Evolutionary conservation across 2,113 vertebrate genomes (phyloP).

Genomic region (Sinosuthora webbiana): DNA sequence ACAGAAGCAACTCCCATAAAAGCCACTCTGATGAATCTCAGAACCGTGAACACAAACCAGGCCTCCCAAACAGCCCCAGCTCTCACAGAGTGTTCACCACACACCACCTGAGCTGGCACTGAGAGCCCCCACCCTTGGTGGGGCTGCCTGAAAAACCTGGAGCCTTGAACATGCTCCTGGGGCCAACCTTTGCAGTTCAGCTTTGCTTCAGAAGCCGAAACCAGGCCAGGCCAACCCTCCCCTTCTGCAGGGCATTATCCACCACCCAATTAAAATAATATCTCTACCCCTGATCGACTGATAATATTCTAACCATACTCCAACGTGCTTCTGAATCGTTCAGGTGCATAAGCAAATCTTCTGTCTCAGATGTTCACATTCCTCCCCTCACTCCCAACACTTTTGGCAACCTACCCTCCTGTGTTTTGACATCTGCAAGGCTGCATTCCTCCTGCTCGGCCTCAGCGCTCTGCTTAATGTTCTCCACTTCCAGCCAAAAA

Average conservation of each 20-base stretch:
- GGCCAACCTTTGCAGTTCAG: not conserved
- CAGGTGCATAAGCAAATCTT: not conserved
- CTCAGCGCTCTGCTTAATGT: slow-evolving; percentile 79
- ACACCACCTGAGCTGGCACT: not conserved
- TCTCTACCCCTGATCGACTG: not conserved
- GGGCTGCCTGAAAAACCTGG: not conserved
- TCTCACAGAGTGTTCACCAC: not conserved
- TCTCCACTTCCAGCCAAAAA: slow-evolving; percentile 89
- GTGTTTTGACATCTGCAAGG: slow-evolving; percentile 78
- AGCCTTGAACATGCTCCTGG: not conserved
- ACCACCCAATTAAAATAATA: not conserved
- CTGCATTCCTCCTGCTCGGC: slow-evolving; percentile 73
- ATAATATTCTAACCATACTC: not conserved
- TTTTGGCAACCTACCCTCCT: slow-evolving; percentile 78
- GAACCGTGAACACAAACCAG: not conserved
- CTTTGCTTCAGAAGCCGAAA: not conserved
- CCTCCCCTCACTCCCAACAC: not conserved
- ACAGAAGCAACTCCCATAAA: not conserved
- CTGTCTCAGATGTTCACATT: not conserved
- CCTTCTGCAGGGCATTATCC: not conserved
- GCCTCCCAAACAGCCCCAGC: not conserved
- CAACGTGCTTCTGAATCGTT: not conserved
- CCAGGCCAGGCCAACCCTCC: not conserved
- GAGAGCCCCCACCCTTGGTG: not conserved
- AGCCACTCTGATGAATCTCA: not conserved